Base-by-base conservation (phyloP, 37 sponge, comb jelly and placozoan species). In the Cladorhizidae sp. region DNA sequence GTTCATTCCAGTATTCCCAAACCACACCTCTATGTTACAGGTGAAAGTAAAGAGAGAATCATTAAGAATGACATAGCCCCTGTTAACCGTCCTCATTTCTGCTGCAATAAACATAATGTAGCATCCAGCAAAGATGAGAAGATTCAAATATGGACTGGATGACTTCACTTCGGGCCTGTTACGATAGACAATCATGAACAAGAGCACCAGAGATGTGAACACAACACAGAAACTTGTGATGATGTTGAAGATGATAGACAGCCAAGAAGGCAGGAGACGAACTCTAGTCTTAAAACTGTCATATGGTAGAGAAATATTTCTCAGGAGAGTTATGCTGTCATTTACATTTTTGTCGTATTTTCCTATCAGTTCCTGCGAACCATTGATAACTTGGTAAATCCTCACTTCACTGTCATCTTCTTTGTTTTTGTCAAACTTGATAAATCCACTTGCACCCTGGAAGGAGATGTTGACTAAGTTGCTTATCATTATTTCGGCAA, bases 1-100 rank as follows among this genome's bases (percentile, higher is more conserved):
- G 39, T 80, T 71, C 21, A 76, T 23, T 52, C 84, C 84, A 33
- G 54, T 55, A 31, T 17, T 55, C 23, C n/a, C 23, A 1, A 68
- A 36, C 84, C 84, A 84, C 21, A 45, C 21, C n/a, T 76, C 50
- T 8, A 67, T 1, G 55, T 67, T 52, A 32, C 84, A 76, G 37
- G 68, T 14, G 21, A 67, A 6, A 8, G 77, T 28, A 41, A 45
- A 74, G 1, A 40, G 50, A 1, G 67, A 64, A 21, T 23, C 18
- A 32, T 57, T 76, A 8, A 39, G 21, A 20, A 9, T 55, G 26
- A 6, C 55, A 26, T 51, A n/a, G n/a, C n/a, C n/a, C n/a, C n/a
- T n/a, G n/a, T n/a, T n/a, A n/a, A n/a, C n/a, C n/a, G n/a, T 61
- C 22, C 22, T 38, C 2, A 74, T 26, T 32, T 61, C 23, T 9